Percentiles rank a stretch among this genome's conserved stretches.
These are phyloP conservation scores for Drepanosiphum platanoidis DNA, from an alignment of 2,888 invertebrate genomes.

Conservation along the genomic window DNA sequence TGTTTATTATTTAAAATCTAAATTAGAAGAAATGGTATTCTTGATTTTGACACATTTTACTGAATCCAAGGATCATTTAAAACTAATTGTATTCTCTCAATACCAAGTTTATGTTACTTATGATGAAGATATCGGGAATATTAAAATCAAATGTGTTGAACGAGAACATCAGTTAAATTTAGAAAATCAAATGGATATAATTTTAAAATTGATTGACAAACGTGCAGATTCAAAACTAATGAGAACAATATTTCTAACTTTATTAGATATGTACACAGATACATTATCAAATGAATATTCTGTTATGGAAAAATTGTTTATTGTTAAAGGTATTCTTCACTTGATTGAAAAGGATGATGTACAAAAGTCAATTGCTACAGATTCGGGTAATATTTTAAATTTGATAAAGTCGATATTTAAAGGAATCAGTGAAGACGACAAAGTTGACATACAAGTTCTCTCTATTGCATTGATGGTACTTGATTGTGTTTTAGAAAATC, in stretches of 20 bases:
- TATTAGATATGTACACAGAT: slow-evolving; percentile 31
- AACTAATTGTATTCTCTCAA: slow-evolving; percentile 26
- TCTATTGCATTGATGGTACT: slow-evolving; percentile 23
- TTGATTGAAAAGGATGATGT: slow-evolving; percentile 66
- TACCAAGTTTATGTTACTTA: slow-evolving; percentile 8
- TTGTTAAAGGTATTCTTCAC: slow-evolving; percentile 67
- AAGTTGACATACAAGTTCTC: neutral
- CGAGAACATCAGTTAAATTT: slow-evolving; percentile 30
- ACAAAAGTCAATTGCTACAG: slow-evolving; percentile 66
- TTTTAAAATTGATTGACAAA: slow-evolving; percentile 27
- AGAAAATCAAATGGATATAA: slow-evolving; percentile 9
- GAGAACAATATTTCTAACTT: slow-evolving; percentile 24
- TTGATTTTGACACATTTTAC: slow-evolving; percentile 28
- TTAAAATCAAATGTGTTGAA: neutral
- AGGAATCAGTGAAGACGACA: slow-evolving; percentile 40
- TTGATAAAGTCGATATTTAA: slow-evolving; percentile 67
- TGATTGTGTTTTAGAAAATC: slow-evolving; percentile 2
- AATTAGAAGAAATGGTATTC: slow-evolving; percentile 45
- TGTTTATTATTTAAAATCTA: slow-evolving; percentile 35
- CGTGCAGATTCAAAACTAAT: neutral
- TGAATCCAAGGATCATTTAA: slow-evolving; percentile 33
- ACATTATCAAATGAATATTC: slow-evolving; percentile 66
- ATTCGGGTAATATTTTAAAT: slow-evolving; percentile 67
- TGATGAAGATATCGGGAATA: neutral
- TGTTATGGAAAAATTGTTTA: slow-evolving; percentile 66